These are phyloP conservation scores for Scartelaos histophorus DNA, from an alignment of 2,113 vertebrate genomes.

Conservation along the genomic window DNA sequence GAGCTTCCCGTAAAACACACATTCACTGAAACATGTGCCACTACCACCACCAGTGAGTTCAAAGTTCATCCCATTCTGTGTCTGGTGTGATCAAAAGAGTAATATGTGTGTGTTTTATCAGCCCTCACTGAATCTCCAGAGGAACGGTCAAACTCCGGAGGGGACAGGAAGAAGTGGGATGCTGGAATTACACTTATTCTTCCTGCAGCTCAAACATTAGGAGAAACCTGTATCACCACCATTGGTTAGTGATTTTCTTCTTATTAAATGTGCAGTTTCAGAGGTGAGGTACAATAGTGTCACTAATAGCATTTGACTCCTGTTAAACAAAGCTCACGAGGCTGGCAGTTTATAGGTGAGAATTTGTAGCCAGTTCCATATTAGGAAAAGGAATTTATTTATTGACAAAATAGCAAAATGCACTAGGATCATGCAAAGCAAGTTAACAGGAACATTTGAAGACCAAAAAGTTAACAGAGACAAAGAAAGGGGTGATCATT, in stretches of 20 bases:
- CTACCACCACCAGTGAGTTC: conserved; percentile 42
- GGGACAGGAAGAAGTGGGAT: conserved; percentile 91
- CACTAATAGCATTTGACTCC: too few relatives aligned
- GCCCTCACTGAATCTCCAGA: conserved; percentile 44
- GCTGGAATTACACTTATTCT: conserved; percentile 79
- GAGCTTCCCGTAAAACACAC: conserved; percentile 80
- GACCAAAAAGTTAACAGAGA: too few relatives aligned
- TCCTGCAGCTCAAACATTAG: conserved; percentile 81
- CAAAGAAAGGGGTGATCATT: too few relatives aligned
- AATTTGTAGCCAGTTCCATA: too few relatives aligned
- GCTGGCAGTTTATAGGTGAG: too few relatives aligned
- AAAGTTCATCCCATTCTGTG: neutral
- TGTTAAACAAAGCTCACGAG: too few relatives aligned
- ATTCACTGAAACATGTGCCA: conserved; percentile 76
- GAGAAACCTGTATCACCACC: conserved; percentile 78
- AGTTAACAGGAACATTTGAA: too few relatives aligned
- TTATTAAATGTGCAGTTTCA: neutral
- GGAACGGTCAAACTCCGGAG: conserved; percentile 51
- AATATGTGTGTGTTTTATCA: conserved; percentile 18
- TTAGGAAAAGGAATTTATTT: too few relatives aligned
- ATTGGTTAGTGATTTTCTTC: conserved; percentile 67
- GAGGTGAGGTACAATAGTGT: too few relatives aligned
- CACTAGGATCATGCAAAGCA: too few relatives aligned
- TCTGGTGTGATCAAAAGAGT: neutral
- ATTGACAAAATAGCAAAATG: too few relatives aligned